These are phyloP conservation scores for Acrobasis consociella DNA, from an alignment of 2,888 invertebrate species.

Conservation along the genomic window DNA sequence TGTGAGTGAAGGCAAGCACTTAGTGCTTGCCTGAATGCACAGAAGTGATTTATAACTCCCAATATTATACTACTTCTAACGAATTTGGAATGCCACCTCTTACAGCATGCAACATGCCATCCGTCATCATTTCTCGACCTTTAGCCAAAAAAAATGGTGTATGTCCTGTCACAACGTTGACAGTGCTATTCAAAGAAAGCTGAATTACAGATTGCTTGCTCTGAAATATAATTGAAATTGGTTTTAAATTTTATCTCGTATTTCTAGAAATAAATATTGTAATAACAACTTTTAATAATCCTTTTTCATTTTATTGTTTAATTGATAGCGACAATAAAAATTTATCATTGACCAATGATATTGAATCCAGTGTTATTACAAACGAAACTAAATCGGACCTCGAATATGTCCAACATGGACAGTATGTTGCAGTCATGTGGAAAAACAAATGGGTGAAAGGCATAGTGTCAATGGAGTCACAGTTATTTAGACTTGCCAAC, in stretches of 20 bases:
- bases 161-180: too few species aligned
- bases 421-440: slow-evolving; percentile 62
- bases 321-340: slow-evolving; percentile 34
- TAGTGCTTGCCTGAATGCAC: too few species aligned
- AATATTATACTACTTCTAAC: too few species aligned
- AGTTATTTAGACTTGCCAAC: slow-evolving; percentile 46
- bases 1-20: too few species aligned
- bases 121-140: too few species aligned
- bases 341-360: slow-evolving; percentile 28
- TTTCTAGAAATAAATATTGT: slow-evolving; percentile 41
- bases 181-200: too few species aligned
- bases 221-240: too few species aligned
- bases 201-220: too few species aligned
- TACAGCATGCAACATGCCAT: too few species aligned
- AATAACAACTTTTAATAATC: slow-evolving; percentile 51
- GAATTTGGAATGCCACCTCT: too few species aligned
- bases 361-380: slow-evolving; percentile 22
- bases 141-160: too few species aligned
- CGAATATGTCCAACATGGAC: slow-evolving; percentile 47
- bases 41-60: too few species aligned
- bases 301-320: slow-evolving; percentile 57
- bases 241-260: background rate
- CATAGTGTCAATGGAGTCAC: slow-evolving; percentile 48
- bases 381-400: slow-evolving; percentile 27
- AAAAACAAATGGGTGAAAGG: slow-evolving; percentile 56